Percentiles rank a stretch among this genome's conserved stretches.
Evolutionary conservation across 2,888 invertebrate genomes (phyloP).

Genomic region (Drosophila leonis): DNA sequence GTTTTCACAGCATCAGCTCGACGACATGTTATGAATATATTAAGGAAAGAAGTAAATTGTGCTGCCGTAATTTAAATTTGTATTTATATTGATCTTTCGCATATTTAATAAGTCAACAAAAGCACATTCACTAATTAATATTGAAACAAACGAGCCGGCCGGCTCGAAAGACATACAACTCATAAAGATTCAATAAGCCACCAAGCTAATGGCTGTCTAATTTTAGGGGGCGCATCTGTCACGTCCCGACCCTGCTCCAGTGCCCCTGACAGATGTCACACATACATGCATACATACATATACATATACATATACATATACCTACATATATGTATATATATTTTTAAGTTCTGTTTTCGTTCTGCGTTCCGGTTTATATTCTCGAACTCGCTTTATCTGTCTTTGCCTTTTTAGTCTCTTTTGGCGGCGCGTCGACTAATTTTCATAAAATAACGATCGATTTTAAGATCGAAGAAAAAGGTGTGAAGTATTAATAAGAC

Average conservation of each 20-base stretch:
- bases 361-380: slow-evolving; percentile 48
- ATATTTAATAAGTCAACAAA: slow-evolving; percentile 53
- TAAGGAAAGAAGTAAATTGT: slow-evolving; percentile 34
- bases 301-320: neutral
- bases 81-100: slow-evolving; percentile 49
- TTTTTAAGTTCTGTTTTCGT: slow-evolving; percentile 14
- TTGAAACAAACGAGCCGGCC: slow-evolving; percentile 60
- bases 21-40: slow-evolving; percentile 24
- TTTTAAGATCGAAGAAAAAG: slow-evolving; percentile 70
- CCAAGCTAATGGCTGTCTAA: slow-evolving; percentile 23
- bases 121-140: slow-evolving; percentile 69
- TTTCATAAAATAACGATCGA: slow-evolving; percentile 80
- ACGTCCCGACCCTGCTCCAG: slow-evolving; percentile 35
- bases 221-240: slow-evolving; percentile 20
- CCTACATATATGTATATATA: neutral
- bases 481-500: slow-evolving; percentile 83
- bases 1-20: neutral
- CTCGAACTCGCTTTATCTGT: slow-evolving; percentile 49
- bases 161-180: slow-evolving; percentile 33
- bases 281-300: neutral
- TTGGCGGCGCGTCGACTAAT: slow-evolving; percentile 66
- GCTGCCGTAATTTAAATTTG: slow-evolving; percentile 46
- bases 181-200: slow-evolving; percentile 70
- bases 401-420: slow-evolving; percentile 44
- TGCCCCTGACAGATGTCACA: slow-evolving; percentile 33